Conservation (phyloP, 2,888 invertebrate species). For the Iselma pallidipennis region DNA sequence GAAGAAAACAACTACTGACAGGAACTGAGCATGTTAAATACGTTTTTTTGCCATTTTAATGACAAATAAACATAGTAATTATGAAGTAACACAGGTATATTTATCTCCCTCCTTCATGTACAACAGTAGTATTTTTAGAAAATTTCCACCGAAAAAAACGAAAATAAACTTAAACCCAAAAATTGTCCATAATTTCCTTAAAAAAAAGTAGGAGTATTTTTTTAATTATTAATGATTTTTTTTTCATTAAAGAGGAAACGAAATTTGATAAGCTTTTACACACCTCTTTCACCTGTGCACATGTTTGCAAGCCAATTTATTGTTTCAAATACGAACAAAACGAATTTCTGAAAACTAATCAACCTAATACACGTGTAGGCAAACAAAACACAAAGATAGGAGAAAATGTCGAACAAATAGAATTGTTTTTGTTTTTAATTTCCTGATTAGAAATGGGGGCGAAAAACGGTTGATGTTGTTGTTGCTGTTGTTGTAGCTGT, state of each 20-base stretch:
- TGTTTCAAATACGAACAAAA: neutral
- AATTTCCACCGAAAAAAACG: too few species aligned
- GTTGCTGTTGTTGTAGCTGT: too few species aligned
- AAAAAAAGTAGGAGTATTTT: too few species aligned
- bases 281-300: too few species aligned
- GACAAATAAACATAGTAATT: neutral
- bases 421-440: slow-evolving; percentile 19
- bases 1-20: neutral
- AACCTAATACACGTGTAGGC: neutral
- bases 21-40: neutral
- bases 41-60: neutral
- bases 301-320: neutral
- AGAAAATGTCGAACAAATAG: neutral
- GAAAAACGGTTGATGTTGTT: too few species aligned
- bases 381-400: neutral
- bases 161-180: neutral
- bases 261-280: slow-evolving; percentile 3
- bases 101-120: too few species aligned
- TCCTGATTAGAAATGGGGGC: neutral
- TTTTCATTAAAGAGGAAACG: slow-evolving; percentile 3
- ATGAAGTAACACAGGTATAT: too few species aligned
- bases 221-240: too few species aligned
- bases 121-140: too few species aligned
- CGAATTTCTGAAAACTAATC: neutral
- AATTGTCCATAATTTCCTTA: neutral